Evolutionary conservation across 35 echinoderm and acorn worm species (phyloP).

Genomic region (Apostichopus japonicus): DNA sequence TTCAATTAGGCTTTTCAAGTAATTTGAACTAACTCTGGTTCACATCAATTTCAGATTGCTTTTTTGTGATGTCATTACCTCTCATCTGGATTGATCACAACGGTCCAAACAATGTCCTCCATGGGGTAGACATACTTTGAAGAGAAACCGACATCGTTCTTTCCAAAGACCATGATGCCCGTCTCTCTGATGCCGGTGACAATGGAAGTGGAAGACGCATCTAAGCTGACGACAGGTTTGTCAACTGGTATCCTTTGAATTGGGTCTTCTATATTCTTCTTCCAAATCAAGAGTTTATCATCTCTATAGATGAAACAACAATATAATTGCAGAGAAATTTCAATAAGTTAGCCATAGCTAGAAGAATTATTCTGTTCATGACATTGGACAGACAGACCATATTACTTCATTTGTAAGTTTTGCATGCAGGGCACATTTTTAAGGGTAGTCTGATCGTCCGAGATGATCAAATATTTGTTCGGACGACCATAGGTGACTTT

Average conservation of each 20-base stretch:
- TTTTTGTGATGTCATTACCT: not conserved
- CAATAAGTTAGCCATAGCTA: too few species aligned
- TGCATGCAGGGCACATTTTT: too few species aligned
- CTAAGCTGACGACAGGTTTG: not conserved
- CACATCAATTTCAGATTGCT: too few species aligned
- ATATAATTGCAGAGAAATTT: too few species aligned
- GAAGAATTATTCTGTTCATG: too few species aligned
- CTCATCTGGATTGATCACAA: conserved; percentile 18
- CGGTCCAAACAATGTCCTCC: conserved; percentile 17
- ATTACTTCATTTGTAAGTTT: too few species aligned
- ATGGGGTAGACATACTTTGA: not conserved
- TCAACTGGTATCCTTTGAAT: conserved; percentile 24
- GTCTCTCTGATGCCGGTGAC: conserved; percentile 24
- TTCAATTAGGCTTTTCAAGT: too few species aligned
- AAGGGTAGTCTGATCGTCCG: too few species aligned
- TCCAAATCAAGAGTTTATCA: conserved; percentile 16
- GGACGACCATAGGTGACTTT: too few species aligned
- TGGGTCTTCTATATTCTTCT: not conserved
- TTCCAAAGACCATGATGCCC: conserved; percentile 33
- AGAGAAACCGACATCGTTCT: not conserved
- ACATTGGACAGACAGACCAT: too few species aligned
- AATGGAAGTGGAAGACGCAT: not conserved
- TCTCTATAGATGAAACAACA: not conserved
- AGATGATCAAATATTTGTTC: too few species aligned
- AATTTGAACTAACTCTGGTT: too few species aligned